Evolutionary conservation across 2,888 invertebrate species (phyloP).

Genomic region (Melitaea athalia): DNA sequence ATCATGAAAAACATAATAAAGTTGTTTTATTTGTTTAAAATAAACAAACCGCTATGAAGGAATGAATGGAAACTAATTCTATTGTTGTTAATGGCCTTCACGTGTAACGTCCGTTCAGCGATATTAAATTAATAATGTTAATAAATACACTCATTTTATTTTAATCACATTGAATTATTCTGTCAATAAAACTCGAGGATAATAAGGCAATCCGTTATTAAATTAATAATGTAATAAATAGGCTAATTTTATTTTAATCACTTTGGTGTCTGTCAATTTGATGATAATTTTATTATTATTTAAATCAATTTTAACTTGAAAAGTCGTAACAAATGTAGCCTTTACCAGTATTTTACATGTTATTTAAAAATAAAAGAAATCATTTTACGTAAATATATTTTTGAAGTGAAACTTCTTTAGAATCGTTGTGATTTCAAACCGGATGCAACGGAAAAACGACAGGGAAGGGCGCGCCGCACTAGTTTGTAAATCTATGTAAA

Average conservation of each 20-base stretch:
- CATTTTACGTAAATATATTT: too few relatives aligned
- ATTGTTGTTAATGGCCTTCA: conserved; percentile 29
- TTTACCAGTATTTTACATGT: too few relatives aligned
- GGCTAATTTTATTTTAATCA: not conserved
- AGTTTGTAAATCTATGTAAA: too few relatives aligned
- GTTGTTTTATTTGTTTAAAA: not conserved
- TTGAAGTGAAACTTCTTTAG: too few relatives aligned
- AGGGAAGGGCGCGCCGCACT: too few relatives aligned
- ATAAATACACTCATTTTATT: not conserved
- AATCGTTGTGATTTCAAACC: too few relatives aligned
- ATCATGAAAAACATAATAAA: not conserved
- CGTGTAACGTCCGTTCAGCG: conserved; percentile 2
- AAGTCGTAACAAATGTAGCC: too few relatives aligned
- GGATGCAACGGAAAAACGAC: too few relatives aligned
- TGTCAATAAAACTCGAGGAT: too few relatives aligned
- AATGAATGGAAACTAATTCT: conserved; percentile 35
- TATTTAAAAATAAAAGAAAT: too few relatives aligned
- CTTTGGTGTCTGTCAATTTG: not conserved
- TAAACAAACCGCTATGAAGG: not conserved
- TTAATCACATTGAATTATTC: not conserved
- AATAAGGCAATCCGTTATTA: not conserved
- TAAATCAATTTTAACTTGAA: too few relatives aligned
- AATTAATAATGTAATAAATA: not conserved
- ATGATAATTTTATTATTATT: not conserved
- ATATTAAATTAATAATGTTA: not conserved